Evolutionary conservation across 2,888 invertebrate species (phyloP).

Genomic region (Drosophila gaucha): DNA sequence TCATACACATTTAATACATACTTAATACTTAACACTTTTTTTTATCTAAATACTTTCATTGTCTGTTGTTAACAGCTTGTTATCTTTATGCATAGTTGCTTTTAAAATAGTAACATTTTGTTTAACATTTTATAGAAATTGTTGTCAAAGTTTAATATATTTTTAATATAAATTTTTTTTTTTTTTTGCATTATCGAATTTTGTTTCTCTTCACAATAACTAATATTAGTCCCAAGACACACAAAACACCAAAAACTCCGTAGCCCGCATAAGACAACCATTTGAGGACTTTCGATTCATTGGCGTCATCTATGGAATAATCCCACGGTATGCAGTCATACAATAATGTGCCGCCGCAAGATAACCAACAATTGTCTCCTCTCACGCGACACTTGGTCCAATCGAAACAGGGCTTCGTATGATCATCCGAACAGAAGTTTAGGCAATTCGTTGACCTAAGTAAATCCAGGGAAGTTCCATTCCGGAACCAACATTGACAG

Average conservation of each 20-base stretch:
- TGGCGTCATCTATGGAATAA: not conserved
- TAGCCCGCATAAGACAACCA: constrained; percentile 2
- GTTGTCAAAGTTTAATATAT: no score
- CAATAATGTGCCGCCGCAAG: constrained; percentile 11
- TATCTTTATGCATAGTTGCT: no score
- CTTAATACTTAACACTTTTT: no score
- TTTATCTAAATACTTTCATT: not conserved
- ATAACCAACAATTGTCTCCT: constrained; percentile 3
- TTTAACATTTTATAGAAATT: no score
- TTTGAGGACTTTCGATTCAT: not conserved
- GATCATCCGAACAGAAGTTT: constrained; percentile 21
- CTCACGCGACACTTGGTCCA: constrained; percentile 5
- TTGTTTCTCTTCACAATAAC: not conserved
- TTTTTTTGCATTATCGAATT: no score
- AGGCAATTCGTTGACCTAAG: constrained; percentile 18
- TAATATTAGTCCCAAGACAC: not conserved
- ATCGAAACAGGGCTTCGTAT: constrained; percentile 39
- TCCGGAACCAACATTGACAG: constrained; percentile 41
- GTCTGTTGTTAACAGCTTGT: not conserved
- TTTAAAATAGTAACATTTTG: not conserved
- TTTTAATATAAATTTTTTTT: no score
- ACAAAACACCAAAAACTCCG: not conserved
- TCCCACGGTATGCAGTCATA: constrained; percentile 24
- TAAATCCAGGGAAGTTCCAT: constrained; percentile 6
- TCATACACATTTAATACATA: no score